Percentiles rank a stretch among this genome's conserved stretches.
Evolutionary conservation across 2,797 vertebrate genomes (phyloP).

Genomic region (Morelia viridis): DNA sequence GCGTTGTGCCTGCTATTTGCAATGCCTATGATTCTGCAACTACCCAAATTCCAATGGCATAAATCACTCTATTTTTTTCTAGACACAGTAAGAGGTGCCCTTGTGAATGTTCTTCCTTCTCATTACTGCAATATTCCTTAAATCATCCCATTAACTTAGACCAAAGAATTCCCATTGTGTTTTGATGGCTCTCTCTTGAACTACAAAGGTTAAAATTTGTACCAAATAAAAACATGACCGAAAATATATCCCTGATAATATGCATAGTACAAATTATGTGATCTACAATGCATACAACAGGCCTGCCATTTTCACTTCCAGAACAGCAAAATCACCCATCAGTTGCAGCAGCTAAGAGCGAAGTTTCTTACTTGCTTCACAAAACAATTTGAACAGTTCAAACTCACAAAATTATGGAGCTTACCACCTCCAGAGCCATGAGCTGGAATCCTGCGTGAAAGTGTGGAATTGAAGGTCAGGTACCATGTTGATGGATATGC

Average conservation of each 20-base stretch:
- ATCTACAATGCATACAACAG: background rate
- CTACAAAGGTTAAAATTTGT: background rate
- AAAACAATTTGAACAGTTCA: background rate
- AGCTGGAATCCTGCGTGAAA: conserved; percentile 35
- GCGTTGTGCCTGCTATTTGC: background rate
- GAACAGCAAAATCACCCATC: background rate
- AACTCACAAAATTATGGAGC: background rate
- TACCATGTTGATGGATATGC: background rate
- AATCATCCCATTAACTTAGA: too few species aligned
- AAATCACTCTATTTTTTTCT: background rate
- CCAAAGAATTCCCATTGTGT: background rate
- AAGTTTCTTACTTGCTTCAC: background rate
- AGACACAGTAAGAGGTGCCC: background rate
- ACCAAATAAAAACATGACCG: background rate
- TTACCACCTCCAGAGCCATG: conserved; percentile 6
- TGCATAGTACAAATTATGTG: background rate
- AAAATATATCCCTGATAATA: background rate
- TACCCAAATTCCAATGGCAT: background rate
- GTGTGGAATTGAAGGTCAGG: conserved; percentile 15
- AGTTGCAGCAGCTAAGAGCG: fast-evolving
- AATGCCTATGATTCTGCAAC: background rate
- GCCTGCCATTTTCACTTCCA: fast-evolving
- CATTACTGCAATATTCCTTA: background rate
- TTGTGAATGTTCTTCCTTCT: background rate
- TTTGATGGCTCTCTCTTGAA: background rate